phyloP scores from a whole-genome alignment of 2,113 vertebrate species.

The Bos javanicus region DNA sequence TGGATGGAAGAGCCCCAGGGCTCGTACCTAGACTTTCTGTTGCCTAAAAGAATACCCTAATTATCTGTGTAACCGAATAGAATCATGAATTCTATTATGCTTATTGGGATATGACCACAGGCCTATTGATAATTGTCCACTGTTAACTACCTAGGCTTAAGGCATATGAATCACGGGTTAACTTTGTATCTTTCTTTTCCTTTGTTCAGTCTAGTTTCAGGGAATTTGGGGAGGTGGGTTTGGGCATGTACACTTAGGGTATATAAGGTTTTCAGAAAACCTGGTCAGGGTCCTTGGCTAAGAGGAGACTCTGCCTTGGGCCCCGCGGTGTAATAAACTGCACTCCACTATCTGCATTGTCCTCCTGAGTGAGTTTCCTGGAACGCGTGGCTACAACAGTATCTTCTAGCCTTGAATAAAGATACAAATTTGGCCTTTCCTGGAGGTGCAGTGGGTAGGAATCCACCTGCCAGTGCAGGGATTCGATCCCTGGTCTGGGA shows the following conservation, averaged over 20 bases:
- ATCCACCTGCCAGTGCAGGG: background rate
- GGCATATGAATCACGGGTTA: background rate
- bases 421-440: background rate
- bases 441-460: background rate
- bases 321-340: rapidly evolving
- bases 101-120: background rate
- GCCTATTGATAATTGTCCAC: background rate
- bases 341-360: background rate
- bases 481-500: background rate
- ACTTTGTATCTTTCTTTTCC: background rate
- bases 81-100: background rate
- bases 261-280: background rate
- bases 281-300: background rate
- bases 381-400: background rate
- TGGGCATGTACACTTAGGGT: background rate
- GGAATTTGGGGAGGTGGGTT: background rate
- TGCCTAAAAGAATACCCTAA: background rate
- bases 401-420: background rate
- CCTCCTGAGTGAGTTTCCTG: background rate
- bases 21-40: background rate
- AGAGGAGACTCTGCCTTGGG: background rate
- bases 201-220: background rate
- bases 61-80: background rate
- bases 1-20: background rate
- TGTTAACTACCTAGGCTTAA: background rate